Base-by-base conservation (phyloP, 2,113 vertebrate species). In the Turdus rufiventris region DNA sequence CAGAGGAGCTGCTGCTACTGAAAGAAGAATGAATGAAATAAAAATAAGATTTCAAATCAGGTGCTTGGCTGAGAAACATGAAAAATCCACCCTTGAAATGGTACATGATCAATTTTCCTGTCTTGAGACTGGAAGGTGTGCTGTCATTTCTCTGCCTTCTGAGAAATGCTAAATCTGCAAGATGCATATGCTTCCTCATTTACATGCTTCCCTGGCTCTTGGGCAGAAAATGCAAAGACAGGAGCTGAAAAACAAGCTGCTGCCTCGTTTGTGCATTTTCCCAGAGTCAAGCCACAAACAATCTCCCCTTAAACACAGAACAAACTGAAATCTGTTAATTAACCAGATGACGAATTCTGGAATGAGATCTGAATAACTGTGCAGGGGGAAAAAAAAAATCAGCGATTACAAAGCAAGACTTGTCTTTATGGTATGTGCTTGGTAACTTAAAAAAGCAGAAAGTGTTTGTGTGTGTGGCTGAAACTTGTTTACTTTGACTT, bases 291-390 rank as follows among this genome's bases (percentile, higher is more conserved):
- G 68, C 67, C 80, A 84, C 94, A 90, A 88, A 91, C 53, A 70
- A 36, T 78, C 83, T 95, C 42, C 43, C n/a, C 71, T 89, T 60
- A 87, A 94, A 91, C 43, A 43, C 48, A 57, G 79, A 94, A 78
- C 42, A 91, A 85, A 72, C 83, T 89, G 68, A 91, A 89, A 93
- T 81, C 61, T 93, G 63, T 77, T 94, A 60, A 95, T 95, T 95
- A 94, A 56, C 63, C 91, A 74, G 51, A 36, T 73, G 88, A 53
- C 14, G 53, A 72, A 56, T 93, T 87, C 73, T 96, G 92, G 94
- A 95, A 71, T 84, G 73, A 89, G 80, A 93, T 94, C 72, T 93
- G 83, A 95, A 91, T 96, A 95, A 93, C 73, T 84, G 80, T 87
- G 29, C 45, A 4, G n/a, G 38, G 23, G 5, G 2, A 2, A 2